These are phyloP conservation scores for Patella depressa DNA, from an alignment of 2,888 invertebrate species.

Conservation along the genomic window DNA sequence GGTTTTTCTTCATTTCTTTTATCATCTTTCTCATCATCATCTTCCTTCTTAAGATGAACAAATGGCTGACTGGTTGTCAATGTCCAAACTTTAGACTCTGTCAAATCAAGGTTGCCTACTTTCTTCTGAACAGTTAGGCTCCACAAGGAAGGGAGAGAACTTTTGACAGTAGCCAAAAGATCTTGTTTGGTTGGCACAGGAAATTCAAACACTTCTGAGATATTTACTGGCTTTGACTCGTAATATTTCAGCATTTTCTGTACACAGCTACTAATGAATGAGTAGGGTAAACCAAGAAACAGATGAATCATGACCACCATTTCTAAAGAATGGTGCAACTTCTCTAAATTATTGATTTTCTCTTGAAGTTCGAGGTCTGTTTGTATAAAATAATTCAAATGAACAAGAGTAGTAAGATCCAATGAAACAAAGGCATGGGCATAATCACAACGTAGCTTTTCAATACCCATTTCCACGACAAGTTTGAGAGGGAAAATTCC, in stretches of 20 bases:
- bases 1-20: not conserved
- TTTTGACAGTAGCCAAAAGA: constrained; percentile 41
- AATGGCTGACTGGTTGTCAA: constrained; percentile 45
- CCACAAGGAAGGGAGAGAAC: constrained; percentile 45
- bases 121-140: constrained; percentile 36
- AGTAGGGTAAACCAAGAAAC: constrained; percentile 47
- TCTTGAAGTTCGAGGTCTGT: constrained; percentile 35
- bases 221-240: constrained; percentile 37
- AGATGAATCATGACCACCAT: constrained; percentile 55
- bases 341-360: constrained; percentile 44
- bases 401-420: constrained; percentile 47
- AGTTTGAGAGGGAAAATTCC: constrained; percentile 54
- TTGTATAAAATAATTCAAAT: constrained; percentile 44
- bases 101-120: constrained; percentile 28
- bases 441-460: constrained; percentile 61
- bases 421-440: constrained; percentile 51
- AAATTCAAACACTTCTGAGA: constrained; percentile 45
- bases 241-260: constrained; percentile 53
- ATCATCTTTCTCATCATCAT: not conserved
- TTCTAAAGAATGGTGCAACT: constrained; percentile 57
- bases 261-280: constrained; percentile 44
- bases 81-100: constrained; percentile 39
- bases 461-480: constrained; percentile 61
- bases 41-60: constrained; percentile 27
- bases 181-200: constrained; percentile 39